Conservation (phyloP, 2,113 vertebrate species). For the Peucedramus taeniatus region DNA sequence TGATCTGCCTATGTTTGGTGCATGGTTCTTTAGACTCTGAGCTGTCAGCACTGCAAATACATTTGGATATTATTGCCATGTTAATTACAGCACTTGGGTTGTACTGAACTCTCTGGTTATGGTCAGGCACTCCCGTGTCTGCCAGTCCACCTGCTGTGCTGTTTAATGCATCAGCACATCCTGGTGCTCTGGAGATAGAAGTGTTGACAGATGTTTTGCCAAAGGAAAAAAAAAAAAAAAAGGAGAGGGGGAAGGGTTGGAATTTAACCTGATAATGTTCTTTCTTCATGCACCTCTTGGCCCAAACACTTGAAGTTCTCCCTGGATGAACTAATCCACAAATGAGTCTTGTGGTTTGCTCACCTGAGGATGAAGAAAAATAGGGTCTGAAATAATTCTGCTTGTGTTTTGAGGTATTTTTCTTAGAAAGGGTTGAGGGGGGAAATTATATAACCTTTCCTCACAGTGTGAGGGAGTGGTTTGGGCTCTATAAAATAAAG, state of each 20-base stretch:
- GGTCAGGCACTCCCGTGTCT: neutral
- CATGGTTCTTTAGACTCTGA: neutral
- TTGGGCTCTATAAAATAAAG: neutral
- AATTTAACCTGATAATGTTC: neutral
- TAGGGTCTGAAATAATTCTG: neutral
- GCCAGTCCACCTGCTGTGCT: slow-evolving; percentile 33
- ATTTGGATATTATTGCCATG: neutral
- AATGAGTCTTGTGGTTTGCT: neutral
- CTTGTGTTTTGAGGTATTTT: neutral
- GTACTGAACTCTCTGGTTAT: neutral
- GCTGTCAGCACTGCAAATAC: neutral
- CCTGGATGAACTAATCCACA: neutral
- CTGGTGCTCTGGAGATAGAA: neutral
- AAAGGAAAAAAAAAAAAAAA: neutral
- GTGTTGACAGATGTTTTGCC: slow-evolving; percentile 17
- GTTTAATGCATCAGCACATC: slow-evolving; percentile 48
- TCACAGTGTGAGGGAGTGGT: neutral
- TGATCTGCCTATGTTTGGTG: neutral
- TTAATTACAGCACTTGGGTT: neutral
- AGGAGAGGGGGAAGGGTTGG: neutral
- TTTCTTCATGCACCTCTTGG: neutral
- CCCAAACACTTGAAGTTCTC: neutral
- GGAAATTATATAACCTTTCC: neutral
- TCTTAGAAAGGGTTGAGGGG: neutral
- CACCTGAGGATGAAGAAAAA: neutral